Evolutionary conservation across 2,888 invertebrate species (phyloP), one percentile per base, ranked within the genome.

Genomic region (Morpho helenor): DNA sequence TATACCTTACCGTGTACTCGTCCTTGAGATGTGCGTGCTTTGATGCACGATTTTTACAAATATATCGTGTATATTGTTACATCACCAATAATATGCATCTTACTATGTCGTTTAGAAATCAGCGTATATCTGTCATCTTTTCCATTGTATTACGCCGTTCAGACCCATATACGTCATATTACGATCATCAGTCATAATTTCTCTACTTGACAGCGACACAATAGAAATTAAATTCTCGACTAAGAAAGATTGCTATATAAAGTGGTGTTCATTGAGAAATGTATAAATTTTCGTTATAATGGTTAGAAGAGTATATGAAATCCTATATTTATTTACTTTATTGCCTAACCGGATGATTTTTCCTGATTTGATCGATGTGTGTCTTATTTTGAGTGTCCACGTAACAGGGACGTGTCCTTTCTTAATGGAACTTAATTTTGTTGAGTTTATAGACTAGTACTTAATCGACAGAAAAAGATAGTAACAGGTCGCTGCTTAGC

Each of bases 11-110:
- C 72, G 80, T 82, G 80, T 82, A 82, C 75, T 75, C 76, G 82
- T 81, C 86, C 85, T 84, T 84, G 82, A 66, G 63, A 49, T 63
- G 71, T 71, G 77, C 85, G 82, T 83, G 84, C 77, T 68, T 71
- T 60, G 70, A 69, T 68, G 80, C 84, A 82, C 82, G 83, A 80
- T 73, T 83, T 71, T 71, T 69, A 69, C 64, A 66, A 70, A 63
- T 64, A 52, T 62, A 59, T 62, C 60, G 59, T 64, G 61, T 60
- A 56, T 61, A 55, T 57, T 59, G 68, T 76, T 75, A 72, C 75
- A 73, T 75, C 76, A 76, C 68, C n/a, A n/a, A n/a, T 67, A 62
- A 61, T 66, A 69, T 67, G 69, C 70, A 73, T 60, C 70, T 63
- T 66, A 66, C 67, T 68, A 69, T 8, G 58, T 68, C 68, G 67